These are phyloP conservation scores for Callocephalon fimbriatum DNA, from an alignment of 2,113 vertebrate species.

Conservation along the genomic window DNA sequence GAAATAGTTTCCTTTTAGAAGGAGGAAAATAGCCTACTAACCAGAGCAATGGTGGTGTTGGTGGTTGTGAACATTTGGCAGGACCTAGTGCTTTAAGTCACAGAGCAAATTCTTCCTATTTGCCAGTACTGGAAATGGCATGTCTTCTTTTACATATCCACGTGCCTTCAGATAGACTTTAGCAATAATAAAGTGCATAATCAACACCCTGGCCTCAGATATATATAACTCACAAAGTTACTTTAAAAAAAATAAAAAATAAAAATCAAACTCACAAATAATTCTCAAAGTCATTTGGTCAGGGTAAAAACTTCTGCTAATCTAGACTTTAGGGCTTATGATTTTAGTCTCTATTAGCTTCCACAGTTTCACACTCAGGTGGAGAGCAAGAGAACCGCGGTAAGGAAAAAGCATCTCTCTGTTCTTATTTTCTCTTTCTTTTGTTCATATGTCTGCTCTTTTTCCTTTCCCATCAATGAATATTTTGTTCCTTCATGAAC, in stretches of 20 bases:
- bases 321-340: neutral
- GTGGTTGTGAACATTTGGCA: neutral
- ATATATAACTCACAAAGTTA: neutral
- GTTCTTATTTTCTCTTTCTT: neutral
- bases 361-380: neutral
- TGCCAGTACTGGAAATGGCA: neutral
- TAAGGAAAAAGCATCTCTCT: neutral
- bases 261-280: neutral
- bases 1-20: neutral
- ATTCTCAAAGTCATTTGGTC: neutral
- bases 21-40: neutral
- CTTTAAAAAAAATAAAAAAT: neutral
- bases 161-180: neutral
- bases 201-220: fast-evolving
- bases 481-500: neutral
- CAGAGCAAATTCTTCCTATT: neutral
- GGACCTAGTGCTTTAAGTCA: neutral
- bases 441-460: neutral
- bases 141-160: fast-evolving
- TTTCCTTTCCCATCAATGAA: neutral
- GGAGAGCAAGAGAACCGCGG: neutral
- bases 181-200: neutral
- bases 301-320: neutral
- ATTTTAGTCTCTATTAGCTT: neutral
- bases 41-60: neutral